Percentiles rank a stretch among this genome's conserved stretches.
phyloP scores from a whole-genome alignment of 2,113 vertebrate genomes.

The Todiramphus chloris region DNA sequence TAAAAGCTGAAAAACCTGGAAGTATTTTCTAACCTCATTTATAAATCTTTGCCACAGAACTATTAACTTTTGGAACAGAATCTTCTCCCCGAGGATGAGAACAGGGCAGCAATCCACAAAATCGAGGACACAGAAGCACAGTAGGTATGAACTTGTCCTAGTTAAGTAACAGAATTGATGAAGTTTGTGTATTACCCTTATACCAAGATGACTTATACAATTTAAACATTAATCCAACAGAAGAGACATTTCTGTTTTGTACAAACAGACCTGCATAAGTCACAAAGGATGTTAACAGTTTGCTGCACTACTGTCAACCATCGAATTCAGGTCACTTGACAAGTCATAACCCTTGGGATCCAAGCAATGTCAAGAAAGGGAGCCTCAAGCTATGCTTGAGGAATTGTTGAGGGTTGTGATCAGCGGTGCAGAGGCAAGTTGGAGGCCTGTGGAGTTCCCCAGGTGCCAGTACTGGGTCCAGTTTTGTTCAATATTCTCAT shows the following conservation, averaged over 20 bases:
- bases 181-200: background rate
- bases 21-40: constrained; percentile 16
- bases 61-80: constrained; percentile 33
- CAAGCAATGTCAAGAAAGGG: background rate
- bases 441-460: no score
- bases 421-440: no score
- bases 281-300: background rate
- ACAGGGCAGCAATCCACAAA: background rate
- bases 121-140: constrained; percentile 17
- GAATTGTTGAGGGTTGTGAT: no score
- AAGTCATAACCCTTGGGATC: background rate
- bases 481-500: no score
- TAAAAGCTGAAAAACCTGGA: background rate
- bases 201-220: background rate
- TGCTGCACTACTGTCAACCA: background rate
- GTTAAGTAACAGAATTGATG: background rate
- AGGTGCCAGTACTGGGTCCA: no score
- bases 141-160: background rate
- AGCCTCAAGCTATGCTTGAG: background rate
- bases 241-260: background rate
- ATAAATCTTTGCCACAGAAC: background rate
- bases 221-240: background rate
- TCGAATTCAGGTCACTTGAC: background rate
- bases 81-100: constrained; percentile 18
- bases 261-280: background rate